phyloP scores from a whole-genome alignment of 1,140 invertebrate species.

The Coelopa frigida region DNA sequence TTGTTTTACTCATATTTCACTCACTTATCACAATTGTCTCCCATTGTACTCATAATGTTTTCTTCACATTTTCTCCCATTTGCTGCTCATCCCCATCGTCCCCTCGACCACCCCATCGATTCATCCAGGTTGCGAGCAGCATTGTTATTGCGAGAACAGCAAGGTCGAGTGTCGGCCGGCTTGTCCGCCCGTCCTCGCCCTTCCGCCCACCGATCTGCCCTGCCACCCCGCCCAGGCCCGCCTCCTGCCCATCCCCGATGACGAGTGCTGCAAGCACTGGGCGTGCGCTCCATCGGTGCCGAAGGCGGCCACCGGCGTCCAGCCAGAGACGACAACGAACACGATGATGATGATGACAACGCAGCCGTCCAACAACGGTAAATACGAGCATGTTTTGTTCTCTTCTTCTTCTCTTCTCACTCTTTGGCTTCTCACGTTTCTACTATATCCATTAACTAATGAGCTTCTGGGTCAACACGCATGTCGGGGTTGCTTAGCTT shows the following conservation, averaged over 20 bases:
- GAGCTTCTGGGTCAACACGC: too few species aligned
- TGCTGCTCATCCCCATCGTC: neutral
- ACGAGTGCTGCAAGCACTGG: constrained; percentile 75
- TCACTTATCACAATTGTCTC: too few species aligned
- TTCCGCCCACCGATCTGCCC: constrained; percentile 63
- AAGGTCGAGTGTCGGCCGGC: constrained; percentile 73
- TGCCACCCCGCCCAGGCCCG: constrained; percentile 61
- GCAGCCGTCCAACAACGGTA: constrained; percentile 9
- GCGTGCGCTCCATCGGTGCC: constrained; percentile 47
- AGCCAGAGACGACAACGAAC: constrained; percentile 1
- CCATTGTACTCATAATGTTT: too few species aligned
- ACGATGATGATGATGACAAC: constrained; percentile 1
- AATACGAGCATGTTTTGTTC: constrained; percentile 3
- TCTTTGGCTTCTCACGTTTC: constrained; percentile 16
- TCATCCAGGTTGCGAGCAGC: constrained; percentile 67
- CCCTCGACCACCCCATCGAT: neutral
- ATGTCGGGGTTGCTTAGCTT: too few species aligned
- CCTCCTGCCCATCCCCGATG: constrained; percentile 61
- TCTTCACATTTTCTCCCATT: neutral
- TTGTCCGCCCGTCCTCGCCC: constrained; percentile 65
- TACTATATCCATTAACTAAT: too few species aligned
- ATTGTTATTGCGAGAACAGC: constrained; percentile 80
- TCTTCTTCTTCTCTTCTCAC: constrained; percentile 13
- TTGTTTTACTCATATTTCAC: too few species aligned
- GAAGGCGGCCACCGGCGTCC: constrained; percentile 18